A percentile compares a stretch with the other conserved stretches of the same genome.
These are phyloP conservation scores for Hipparchia semele DNA, from an alignment of 2,888 invertebrate species.

Conservation along the genomic window DNA sequence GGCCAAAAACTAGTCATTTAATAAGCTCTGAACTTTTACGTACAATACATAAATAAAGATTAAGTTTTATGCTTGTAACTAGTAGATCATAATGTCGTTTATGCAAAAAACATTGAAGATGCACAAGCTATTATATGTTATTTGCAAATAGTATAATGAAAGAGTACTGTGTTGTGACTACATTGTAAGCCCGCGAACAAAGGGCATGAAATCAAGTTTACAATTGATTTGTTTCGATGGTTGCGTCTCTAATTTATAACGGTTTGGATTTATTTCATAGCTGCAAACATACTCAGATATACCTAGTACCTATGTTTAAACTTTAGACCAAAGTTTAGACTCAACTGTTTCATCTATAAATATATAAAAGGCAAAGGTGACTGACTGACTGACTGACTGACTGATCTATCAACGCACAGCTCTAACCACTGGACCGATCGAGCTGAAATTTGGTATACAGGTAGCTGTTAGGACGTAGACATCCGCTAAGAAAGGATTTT, in stretches of 20 bases:
- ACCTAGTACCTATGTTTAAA: too few relatives aligned
- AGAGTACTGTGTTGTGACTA: background rate
- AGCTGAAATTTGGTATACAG: too few relatives aligned
- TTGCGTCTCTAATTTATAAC: background rate
- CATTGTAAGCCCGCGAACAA: constrained; percentile 14
- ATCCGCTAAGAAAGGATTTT: too few relatives aligned
- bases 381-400: too few relatives aligned
- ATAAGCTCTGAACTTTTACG: too few relatives aligned
- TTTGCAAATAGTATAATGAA: background rate
- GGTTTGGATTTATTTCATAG: constrained; percentile 1
- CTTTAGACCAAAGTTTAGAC: too few relatives aligned
- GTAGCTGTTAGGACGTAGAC: too few relatives aligned
- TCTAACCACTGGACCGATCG: too few relatives aligned
- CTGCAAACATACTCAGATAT: background rate
- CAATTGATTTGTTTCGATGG: constrained; percentile 17
- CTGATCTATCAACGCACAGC: too few relatives aligned
- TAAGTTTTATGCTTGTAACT: background rate
- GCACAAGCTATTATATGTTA: background rate
- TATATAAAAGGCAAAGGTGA: too few relatives aligned
- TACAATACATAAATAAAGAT: background rate
- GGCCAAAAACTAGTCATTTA: too few relatives aligned
- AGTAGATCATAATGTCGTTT: background rate
- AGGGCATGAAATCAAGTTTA: constrained; percentile 16
- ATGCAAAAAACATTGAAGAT: background rate
- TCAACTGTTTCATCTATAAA: too few relatives aligned